A percentile compares a stretch with the other conserved stretches of the same genome.
Evolutionary conservation across 2,888 invertebrate genomes (phyloP).

Genomic region (Philhelius pedissequus): DNA sequence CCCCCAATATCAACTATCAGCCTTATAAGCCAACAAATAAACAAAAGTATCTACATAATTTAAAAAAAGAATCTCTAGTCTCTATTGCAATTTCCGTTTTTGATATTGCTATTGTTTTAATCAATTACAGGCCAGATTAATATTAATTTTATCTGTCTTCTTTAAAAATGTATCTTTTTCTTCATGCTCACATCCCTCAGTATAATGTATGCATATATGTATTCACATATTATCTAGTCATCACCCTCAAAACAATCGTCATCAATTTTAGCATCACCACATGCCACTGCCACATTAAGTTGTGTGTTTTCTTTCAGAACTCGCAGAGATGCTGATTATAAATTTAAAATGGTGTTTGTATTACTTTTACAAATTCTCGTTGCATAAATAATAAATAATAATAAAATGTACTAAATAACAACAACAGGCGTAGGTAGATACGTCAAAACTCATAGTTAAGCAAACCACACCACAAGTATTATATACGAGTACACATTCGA

Average conservation of each 20-base stretch:
- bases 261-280: slow-evolving; percentile 3
- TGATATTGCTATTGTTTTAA: slow-evolving; percentile 10
- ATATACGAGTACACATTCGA: neutral
- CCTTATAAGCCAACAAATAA: neutral
- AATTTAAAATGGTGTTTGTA: slow-evolving; percentile 25
- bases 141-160: neutral
- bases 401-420: neutral
- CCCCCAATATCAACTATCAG: too few relatives aligned
- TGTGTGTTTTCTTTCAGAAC: neutral
- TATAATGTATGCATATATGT: neutral
- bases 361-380: slow-evolving; percentile 5
- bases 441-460: slow-evolving; percentile 36
- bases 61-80: slow-evolving; percentile 2
- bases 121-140: slow-evolving; percentile 15
- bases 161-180: neutral
- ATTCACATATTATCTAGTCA: neutral
- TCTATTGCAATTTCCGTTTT: slow-evolving; percentile 28
- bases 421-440: neutral
- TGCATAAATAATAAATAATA: slow-evolving; percentile 23
- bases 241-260: slow-evolving; percentile 7
- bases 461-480: too few relatives aligned
- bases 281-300: too few relatives aligned
- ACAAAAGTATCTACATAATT: neutral
- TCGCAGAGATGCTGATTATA: slow-evolving; percentile 45
- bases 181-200: neutral